A percentile compares a stretch with the other conserved stretches of the same genome.
Conservation (phyloP, 2,797 vertebrate species). For the Chloroceryle amazona region DNA sequence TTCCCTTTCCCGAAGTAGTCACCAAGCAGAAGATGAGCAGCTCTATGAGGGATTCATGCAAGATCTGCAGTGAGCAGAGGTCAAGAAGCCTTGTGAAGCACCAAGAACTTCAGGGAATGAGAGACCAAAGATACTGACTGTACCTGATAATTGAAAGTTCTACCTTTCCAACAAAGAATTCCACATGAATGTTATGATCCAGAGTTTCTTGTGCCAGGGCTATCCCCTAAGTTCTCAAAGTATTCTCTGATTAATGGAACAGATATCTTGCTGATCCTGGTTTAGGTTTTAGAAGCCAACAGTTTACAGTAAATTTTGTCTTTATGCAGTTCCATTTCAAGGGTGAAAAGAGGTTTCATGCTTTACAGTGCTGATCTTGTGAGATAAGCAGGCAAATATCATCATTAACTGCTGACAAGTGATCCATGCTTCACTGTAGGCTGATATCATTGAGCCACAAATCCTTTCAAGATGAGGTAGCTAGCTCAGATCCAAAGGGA, state of each 20-base stretch:
- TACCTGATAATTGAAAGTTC: neutral
- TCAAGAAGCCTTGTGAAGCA: neutral
- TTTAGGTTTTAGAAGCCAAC: neutral
- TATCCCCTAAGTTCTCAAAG: neutral
- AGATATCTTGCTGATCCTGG: neutral
- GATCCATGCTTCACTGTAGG: slow-evolving; percentile 63
- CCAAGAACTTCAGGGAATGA: neutral
- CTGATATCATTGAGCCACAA: slow-evolving; percentile 71
- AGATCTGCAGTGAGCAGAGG: neutral
- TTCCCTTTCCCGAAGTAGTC: neutral
- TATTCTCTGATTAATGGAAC: neutral
- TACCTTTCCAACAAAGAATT: slow-evolving; percentile 11
- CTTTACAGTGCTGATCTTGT: slow-evolving; percentile 60
- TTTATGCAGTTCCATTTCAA: slow-evolving; percentile 18
- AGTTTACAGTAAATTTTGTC: neutral
- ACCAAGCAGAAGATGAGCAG: neutral
- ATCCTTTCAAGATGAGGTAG: slow-evolving; percentile 81
- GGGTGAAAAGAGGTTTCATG: slow-evolving; percentile 54
- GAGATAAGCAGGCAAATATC: slow-evolving; percentile 73
- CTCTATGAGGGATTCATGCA: neutral
- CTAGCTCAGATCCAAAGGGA: slow-evolving; percentile 49
- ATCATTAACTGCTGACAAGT: slow-evolving; percentile 75
- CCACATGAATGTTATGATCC: neutral
- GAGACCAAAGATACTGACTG: neutral
- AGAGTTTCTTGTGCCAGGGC: neutral